phyloP scores from a whole-genome alignment of 2,113 vertebrate genomes.

The Psittacara wagleri region DNA sequence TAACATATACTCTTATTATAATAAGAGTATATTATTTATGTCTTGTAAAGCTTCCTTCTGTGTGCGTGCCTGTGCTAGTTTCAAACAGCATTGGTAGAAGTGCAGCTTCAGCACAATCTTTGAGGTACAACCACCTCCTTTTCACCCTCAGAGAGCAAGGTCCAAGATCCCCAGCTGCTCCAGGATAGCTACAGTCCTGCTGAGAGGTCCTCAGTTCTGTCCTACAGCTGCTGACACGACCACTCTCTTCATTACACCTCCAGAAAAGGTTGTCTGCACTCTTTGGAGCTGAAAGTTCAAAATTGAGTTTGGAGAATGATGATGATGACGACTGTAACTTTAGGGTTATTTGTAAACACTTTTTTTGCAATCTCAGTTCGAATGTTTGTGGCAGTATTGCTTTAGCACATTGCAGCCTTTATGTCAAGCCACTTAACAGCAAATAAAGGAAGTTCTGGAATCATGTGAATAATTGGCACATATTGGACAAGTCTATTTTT shows the following conservation, averaged over 20 bases:
- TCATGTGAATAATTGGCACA: neutral
- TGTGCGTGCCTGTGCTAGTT: accelerated
- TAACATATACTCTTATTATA: neutral
- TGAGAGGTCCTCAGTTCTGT: neutral
- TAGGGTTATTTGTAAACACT: neutral
- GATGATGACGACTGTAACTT: neutral
- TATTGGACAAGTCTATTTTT: neutral
- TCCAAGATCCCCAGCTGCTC: neutral
- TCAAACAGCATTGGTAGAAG: neutral
- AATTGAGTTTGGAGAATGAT: neutral
- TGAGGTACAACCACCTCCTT: neutral
- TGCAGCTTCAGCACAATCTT: neutral
- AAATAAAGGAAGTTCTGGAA: neutral
- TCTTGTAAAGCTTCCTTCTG: neutral
- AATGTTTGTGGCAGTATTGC: neutral
- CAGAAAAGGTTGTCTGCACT: neutral
- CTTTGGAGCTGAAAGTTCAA: neutral
- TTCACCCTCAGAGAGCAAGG: neutral
- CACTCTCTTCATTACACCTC: neutral
- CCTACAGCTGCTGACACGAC: accelerated
- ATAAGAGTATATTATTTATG: neutral
- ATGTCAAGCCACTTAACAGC: neutral
- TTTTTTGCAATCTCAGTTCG: neutral
- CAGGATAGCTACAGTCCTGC: neutral
- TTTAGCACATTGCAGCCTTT: neutral